Evolutionary conservation across 2,888 invertebrate species (phyloP), one percentile per base, ranked within the genome.

Genomic region (Hypsopygia costalis): DNA sequence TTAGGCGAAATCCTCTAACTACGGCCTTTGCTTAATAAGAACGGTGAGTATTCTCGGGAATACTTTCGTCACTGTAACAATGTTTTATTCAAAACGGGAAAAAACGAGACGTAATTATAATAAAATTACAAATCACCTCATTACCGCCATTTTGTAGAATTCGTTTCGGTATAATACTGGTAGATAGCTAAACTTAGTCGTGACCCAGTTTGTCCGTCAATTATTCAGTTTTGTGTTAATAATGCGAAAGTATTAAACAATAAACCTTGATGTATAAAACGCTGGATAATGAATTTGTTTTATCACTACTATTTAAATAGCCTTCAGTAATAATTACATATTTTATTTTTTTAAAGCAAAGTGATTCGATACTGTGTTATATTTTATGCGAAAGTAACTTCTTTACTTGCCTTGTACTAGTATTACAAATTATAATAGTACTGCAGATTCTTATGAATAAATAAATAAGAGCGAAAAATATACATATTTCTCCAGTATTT

Each of bases 1-100:
- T 70, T 67, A 69, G 56, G 54, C 54, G 51, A 58, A 69, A 69
- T 67, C 64, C 66, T 63, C 63, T 67, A 59, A 66, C 49, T 51
- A 54, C 57, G 51, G 58, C 55, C 58, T 56, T 57, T 52, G 47
- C 16, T 20, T 32, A 16, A 9, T 32, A 20, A 9, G 16, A 32
- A 32, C 6, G 32, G 16, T 32, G n/a, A 32, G 16, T 8, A 8
- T 11, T 16, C n/a, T 31, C 31, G 3, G 25, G 25, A 25, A 25
- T 25, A 25, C 6, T 25, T 25, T 25, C 25, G 6, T n/a, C 7
- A 25, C 7, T 16, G 25, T 5, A 6, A n/a, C n/a, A 6, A 25
- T 25, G 6, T 25, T 25, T 25, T n/a, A n/a, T n/a, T 25, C 25
- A 25, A 25, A 25, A 6, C 7, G 25, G 6, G 1, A 7, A 25